Conservation (phyloP, 1,140 invertebrate genomes). For the Portunus trituberculatus region DNA sequence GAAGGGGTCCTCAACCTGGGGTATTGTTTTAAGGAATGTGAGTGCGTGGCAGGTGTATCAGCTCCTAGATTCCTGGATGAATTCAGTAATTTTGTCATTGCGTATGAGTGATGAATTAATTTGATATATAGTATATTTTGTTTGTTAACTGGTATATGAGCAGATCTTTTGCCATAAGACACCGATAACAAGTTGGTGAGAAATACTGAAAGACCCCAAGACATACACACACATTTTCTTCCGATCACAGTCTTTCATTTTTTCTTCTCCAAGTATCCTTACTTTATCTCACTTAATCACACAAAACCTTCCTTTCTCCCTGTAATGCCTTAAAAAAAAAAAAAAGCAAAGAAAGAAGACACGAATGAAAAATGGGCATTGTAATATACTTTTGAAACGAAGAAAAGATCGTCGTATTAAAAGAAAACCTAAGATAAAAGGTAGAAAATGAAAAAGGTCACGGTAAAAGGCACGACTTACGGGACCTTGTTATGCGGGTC, state of each 20-base stretch:
- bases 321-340: background rate
- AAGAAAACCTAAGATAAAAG: background rate
- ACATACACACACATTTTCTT: too few relatives aligned
- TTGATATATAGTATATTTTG: too few relatives aligned
- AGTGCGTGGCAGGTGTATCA: too few relatives aligned
- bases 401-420: background rate
- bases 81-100: too few relatives aligned
- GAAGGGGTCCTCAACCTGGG: too few relatives aligned
- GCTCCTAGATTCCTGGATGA: too few relatives aligned
- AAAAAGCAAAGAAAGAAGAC: background rate
- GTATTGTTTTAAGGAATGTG: too few relatives aligned
- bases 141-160: too few relatives aligned
- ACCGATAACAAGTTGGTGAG: too few relatives aligned
- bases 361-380: background rate
- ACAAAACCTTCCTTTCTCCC: background rate
- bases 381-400: background rate
- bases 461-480: slow-evolving; percentile 37
- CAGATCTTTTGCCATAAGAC: too few relatives aligned
- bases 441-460: slow-evolving; percentile 6
- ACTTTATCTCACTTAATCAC: background rate
- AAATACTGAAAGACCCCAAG: too few relatives aligned
- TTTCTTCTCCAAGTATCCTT: background rate
- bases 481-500: slow-evolving; percentile 60
- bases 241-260: background rate
- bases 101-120: too few relatives aligned